A percentile compares a stretch with the other conserved stretches of the same genome.
These are phyloP conservation scores for Brachymystax lenok DNA, from an alignment of 2,797 vertebrate genomes.

Conservation along the genomic window DNA sequence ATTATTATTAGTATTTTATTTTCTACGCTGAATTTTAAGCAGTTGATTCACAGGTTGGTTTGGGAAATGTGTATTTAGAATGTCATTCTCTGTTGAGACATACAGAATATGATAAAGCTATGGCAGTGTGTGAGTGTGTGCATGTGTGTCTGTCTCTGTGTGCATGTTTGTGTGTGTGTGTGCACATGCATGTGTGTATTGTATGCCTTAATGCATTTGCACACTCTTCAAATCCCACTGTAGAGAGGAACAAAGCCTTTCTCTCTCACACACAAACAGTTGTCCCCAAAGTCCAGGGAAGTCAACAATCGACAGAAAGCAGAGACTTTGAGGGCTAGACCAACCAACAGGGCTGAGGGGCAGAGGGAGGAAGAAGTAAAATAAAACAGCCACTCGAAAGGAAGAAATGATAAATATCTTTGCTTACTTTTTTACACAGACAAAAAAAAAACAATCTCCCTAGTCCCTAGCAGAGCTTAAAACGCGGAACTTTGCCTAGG, in stretches of 20 bases:
- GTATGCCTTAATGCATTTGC: conserved; percentile 23
- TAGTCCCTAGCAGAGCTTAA: conserved; percentile 50
- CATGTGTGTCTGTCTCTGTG: not conserved
- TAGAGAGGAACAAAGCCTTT: conserved; percentile 54
- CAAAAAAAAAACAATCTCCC: conserved; percentile 26
- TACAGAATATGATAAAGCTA: not conserved
- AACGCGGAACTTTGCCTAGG: conserved; percentile 61
- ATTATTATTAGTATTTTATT: conserved; percentile 27
- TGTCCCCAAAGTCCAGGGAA: conserved; percentile 53
- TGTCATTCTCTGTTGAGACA: not conserved
- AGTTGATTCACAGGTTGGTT: conserved; percentile 32
- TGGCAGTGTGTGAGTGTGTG: not conserved
- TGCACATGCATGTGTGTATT: not conserved
- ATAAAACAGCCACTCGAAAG: conserved; percentile 37
- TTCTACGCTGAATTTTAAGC: conserved; percentile 31
- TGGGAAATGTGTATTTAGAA: conserved; percentile 4
- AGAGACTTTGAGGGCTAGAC: conserved; percentile 59
- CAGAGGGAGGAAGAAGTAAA: conserved; percentile 29
- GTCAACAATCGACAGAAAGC: conserved; percentile 47
- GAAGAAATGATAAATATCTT: conserved; percentile 66
- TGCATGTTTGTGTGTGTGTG: not conserved
- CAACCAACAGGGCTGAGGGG: conserved; percentile 50
- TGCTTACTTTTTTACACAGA: conserved; percentile 61
- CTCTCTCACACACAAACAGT: conserved; percentile 33
- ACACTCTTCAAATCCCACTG: conserved; percentile 37